Conservation (phyloP, 2,888 invertebrate genomes). For the Cordilura impudica region DNA sequence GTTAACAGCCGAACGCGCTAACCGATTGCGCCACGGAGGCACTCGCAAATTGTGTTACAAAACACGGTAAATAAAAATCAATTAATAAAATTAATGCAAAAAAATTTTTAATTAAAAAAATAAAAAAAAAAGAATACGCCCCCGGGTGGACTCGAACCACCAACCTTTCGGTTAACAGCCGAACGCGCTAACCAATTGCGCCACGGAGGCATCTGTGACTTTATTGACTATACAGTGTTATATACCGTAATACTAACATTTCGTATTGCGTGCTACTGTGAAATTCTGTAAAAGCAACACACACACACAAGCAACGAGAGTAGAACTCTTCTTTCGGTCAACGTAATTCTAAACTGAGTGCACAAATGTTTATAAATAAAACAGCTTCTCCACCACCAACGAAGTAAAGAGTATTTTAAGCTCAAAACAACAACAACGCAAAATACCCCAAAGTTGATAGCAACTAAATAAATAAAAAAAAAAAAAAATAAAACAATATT, state of each 20-base stretch:
- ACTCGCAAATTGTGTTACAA: too few species aligned
- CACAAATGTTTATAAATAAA: neutral
- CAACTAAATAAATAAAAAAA: neutral
- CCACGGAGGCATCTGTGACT: conserved; percentile 89
- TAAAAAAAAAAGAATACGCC: conserved; percentile 79
- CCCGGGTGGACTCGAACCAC: conserved; percentile 98
- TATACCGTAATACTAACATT: neutral
- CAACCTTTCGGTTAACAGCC: conserved; percentile 99
- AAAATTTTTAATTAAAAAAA: neutral
- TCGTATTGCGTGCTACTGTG: neutral
- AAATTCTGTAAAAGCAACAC: neutral
- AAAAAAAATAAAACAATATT: neutral
- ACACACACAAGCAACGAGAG: neutral
- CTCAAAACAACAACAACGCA: neutral
- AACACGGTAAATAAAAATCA: too few species aligned
- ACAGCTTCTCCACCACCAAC: neutral
- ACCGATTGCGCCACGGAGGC: conserved; percentile 93
- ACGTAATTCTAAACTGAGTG: neutral
- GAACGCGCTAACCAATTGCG: conserved; percentile 98
- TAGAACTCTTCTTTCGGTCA: neutral
- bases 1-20: conserved; percentile 99
- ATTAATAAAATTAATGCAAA: neutral
- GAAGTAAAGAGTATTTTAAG: neutral
- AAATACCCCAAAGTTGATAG: neutral
- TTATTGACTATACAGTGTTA: neutral